phyloP scores from a whole-genome alignment of 2,797 vertebrate genomes.

The Parauchenoglanis punctatus region DNA sequence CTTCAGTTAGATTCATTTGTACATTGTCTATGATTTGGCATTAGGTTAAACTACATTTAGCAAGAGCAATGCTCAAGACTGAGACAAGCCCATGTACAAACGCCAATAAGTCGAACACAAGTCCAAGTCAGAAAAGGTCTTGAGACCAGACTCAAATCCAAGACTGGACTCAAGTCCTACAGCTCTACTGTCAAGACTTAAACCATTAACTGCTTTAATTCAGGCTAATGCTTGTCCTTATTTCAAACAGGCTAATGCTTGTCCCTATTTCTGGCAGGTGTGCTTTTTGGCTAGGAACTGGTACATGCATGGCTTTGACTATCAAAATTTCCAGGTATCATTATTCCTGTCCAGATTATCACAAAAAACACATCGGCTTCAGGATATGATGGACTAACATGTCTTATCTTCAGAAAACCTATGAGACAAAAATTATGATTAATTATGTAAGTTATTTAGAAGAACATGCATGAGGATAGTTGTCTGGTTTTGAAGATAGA shows the following conservation, averaged over 20 bases:
- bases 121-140: not conserved
- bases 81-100: not conserved
- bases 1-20: not conserved
- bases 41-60: not conserved
- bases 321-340: not conserved
- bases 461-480: not conserved
- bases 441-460: not conserved
- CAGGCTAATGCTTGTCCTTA: conserved; percentile 53
- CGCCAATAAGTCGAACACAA: not conserved
- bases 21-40: not conserved
- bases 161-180: not conserved
- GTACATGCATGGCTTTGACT: not conserved
- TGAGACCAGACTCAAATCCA: not conserved
- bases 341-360: not conserved
- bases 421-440: not conserved
- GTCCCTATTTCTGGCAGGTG: not conserved
- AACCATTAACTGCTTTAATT: conserved; percentile 72
- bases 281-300: not conserved
- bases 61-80: not conserved
- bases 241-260: not conserved
- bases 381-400: not conserved
- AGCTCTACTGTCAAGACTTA: conserved; percentile 56
- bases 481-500: not conserved
- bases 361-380: not conserved
- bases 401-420: not conserved